A percentile compares a stretch with the other conserved stretches of the same genome.
Conservation (phyloP, 2,113 vertebrate species). For the Boulengeromyrus knoepffleri region DNA sequence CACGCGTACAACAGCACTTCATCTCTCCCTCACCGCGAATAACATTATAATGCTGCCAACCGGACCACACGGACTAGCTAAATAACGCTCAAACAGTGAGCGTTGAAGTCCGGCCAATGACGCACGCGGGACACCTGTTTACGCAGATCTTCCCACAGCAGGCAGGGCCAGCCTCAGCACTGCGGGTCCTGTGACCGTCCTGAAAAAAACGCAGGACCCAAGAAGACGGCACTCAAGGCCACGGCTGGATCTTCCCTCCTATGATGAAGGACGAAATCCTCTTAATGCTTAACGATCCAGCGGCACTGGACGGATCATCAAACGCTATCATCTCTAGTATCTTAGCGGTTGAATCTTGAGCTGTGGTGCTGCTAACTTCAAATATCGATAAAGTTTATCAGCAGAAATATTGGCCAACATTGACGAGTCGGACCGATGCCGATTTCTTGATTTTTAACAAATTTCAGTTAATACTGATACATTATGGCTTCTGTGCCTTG, state of each 20-base stretch:
- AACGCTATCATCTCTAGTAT: background rate
- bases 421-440: background rate
- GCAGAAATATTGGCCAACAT: background rate
- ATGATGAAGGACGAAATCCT: background rate
- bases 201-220: background rate
- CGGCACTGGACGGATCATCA: background rate
- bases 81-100: background rate
- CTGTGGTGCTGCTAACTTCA: background rate
- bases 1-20: background rate
- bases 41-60: background rate
- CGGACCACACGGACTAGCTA: background rate
- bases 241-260: background rate
- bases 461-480: background rate
- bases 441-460: background rate
- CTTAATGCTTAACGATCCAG: background rate
- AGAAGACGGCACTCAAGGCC: background rate
- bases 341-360: background rate
- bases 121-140: background rate
- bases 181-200: too few relatives aligned
- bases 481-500: background rate
- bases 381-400: background rate
- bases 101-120: background rate
- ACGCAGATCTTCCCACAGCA: background rate
- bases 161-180: background rate
- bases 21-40: background rate